Conservation (phyloP, 2,888 invertebrate species). For the Epistrophella euchroma region DNA sequence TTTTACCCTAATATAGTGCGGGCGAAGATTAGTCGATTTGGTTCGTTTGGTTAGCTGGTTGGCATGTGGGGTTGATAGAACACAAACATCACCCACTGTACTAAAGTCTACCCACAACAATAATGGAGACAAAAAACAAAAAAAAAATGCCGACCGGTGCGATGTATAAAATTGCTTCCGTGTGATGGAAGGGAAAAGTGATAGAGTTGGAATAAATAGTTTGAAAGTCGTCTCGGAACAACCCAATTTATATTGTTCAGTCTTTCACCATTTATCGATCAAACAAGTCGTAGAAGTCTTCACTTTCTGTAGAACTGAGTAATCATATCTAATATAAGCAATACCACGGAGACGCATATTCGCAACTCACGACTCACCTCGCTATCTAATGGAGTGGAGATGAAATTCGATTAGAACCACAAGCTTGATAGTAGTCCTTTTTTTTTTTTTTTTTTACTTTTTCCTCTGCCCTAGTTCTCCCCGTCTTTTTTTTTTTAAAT, state of each 20-base stretch:
- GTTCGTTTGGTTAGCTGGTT: background rate
- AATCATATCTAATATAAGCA: constrained; percentile 49
- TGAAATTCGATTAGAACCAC: constrained; percentile 70
- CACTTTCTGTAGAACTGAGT: constrained; percentile 50
- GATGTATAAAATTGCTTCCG: constrained; percentile 28
- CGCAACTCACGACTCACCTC: background rate
- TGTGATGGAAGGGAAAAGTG: constrained; percentile 54
- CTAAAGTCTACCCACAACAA: constrained; percentile 6
- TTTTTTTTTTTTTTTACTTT: background rate
- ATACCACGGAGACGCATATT: constrained; percentile 26
- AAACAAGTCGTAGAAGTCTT: constrained; percentile 69
- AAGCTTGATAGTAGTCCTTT: constrained; percentile 37
- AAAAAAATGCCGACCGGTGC: constrained; percentile 28
- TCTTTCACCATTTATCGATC: constrained; percentile 72
- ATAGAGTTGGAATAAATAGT: constrained; percentile 19
- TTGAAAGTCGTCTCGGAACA: constrained; percentile 64
- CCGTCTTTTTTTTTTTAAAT: constrained; percentile 30
- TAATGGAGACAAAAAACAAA: background rate
- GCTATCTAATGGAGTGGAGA: constrained; percentile 67
- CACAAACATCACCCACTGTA: constrained; percentile 16
- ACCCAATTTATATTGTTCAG: constrained; percentile 71
- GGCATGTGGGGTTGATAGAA: constrained; percentile 45
- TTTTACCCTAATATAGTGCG: constrained; percentile 70
- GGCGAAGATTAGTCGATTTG: constrained; percentile 53
- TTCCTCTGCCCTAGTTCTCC: constrained; percentile 1